phyloP scores from a whole-genome alignment of 2,113 vertebrate genomes.

The Sylvietta virens region DNA sequence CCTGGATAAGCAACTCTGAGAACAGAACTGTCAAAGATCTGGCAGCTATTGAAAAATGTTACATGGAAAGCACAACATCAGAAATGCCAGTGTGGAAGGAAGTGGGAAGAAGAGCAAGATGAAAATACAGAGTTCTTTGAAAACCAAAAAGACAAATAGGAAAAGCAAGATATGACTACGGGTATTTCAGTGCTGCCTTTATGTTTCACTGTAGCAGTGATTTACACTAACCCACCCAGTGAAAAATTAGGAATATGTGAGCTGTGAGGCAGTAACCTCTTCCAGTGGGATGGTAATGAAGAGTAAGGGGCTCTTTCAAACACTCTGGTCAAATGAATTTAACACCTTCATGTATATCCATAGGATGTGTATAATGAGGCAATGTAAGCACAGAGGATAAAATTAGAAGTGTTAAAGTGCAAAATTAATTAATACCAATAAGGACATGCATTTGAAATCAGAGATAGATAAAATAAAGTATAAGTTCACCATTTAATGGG shows the following conservation, averaged over 20 bases:
- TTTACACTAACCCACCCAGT: not conserved
- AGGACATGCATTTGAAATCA: not conserved
- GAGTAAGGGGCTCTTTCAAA: not conserved
- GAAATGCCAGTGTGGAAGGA: not conserved
- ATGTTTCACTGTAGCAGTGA: not conserved
- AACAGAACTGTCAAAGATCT: not conserved
- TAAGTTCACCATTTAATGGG: not conserved
- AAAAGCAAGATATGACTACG: not conserved
- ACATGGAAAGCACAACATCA: not conserved
- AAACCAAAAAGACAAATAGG: not conserved
- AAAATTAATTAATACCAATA: not conserved
- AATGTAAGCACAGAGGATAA: not conserved
- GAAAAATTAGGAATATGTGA: not conserved
- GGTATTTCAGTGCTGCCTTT: not conserved
- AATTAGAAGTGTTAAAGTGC: not conserved
- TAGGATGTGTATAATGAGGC: not conserved
- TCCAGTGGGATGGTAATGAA: not conserved
- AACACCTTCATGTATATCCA: not conserved
- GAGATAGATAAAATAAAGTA: not conserved
- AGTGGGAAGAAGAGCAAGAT: not conserved
- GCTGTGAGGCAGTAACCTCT: not conserved
- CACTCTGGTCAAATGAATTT: not conserved
- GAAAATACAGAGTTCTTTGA: not conserved
- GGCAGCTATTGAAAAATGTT: not conserved
- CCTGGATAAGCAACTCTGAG: not conserved